Conservation (phyloP, 2,113 vertebrate species). For the Eubucco bourcierii region DNA sequence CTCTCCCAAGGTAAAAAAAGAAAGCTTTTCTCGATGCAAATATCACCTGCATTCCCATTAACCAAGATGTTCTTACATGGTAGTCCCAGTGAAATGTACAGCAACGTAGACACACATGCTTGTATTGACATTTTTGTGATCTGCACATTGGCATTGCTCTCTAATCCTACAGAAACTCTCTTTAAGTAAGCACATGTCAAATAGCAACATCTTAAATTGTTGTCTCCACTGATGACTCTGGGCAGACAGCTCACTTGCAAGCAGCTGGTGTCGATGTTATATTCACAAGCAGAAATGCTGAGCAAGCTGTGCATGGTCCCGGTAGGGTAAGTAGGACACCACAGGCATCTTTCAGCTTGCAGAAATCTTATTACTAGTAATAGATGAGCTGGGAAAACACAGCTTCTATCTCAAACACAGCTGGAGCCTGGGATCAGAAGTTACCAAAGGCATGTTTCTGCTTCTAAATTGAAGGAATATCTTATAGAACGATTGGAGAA, state of each 20-base stretch:
- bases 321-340: neutral
- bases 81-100: neutral
- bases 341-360: neutral
- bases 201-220: neutral
- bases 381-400: neutral
- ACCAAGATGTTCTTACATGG: accelerated
- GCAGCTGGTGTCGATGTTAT: neutral
- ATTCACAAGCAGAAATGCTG: neutral
- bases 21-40: neutral
- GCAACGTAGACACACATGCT: neutral
- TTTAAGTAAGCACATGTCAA: neutral
- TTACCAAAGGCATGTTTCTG: neutral
- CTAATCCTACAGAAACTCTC: neutral
- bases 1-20: neutral
- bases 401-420: neutral
- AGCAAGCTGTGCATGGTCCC: neutral
- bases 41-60: neutral
- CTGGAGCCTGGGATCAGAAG: neutral
- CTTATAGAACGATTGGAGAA: neutral
- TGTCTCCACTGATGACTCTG: neutral
- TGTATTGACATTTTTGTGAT: neutral
- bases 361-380: neutral
- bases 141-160: neutral
- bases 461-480: neutral
- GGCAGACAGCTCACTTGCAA: neutral